phyloP scores from a whole-genome alignment of 2,113 vertebrate species.

The Potamarius usumacintae region DNA sequence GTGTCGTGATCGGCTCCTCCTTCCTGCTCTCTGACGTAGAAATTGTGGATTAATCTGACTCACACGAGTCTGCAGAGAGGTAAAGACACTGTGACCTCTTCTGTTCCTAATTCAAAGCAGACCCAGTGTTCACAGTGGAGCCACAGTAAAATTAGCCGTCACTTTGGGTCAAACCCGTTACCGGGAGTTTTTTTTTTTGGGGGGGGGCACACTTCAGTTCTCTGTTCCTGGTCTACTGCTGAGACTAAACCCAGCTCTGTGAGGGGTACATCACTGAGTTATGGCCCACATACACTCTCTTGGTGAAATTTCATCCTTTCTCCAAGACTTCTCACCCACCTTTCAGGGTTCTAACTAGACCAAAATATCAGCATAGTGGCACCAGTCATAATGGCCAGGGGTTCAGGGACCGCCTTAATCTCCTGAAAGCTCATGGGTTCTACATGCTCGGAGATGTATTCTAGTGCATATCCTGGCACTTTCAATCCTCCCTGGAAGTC shows the following conservation, averaged over 20 bases:
- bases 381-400: too few species aligned
- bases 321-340: not conserved
- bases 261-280: not conserved
- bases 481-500: too few species aligned
- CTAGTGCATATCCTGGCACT: too few species aligned
- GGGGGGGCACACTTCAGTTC: not conserved
- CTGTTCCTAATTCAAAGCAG: not conserved
- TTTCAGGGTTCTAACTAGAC: not conserved
- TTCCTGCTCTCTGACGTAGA: slow-evolving; percentile 25
- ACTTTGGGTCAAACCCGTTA: not conserved
- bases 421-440: too few species aligned
- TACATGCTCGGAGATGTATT: too few species aligned
- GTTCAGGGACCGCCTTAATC: too few species aligned
- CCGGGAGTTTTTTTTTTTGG: not conserved
- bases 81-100: slow-evolving; percentile 3
- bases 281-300: not conserved
- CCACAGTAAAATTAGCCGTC: not conserved
- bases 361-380: too few species aligned
- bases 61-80: not conserved
- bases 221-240: not conserved
- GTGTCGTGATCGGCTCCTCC: not conserved
- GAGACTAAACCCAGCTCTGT: not conserved
- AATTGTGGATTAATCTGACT: slow-evolving; percentile 36
- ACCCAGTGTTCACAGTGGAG: not conserved
- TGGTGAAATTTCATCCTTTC: not conserved